Conservation (phyloP, 2,888 invertebrate species). For the Sussaba pulchella region DNA sequence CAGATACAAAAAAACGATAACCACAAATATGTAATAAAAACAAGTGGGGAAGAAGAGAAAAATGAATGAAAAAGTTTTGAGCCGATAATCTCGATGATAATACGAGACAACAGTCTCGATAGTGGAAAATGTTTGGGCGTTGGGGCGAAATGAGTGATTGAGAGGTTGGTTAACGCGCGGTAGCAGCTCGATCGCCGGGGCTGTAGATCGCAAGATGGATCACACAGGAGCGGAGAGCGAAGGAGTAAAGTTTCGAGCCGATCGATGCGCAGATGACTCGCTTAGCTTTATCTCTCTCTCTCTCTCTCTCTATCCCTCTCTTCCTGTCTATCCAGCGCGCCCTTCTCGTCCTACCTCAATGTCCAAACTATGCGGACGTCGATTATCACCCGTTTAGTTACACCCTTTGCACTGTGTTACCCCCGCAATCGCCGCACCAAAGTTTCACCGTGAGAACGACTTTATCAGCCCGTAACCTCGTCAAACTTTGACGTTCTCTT, state of each 20-base stretch:
- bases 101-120: neutral
- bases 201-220: conserved; percentile 54
- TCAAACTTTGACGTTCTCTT: neutral
- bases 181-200: conserved; percentile 29
- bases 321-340: no score
- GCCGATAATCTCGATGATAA: neutral
- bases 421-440: neutral
- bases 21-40: no score
- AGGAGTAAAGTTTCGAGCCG: conserved; percentile 42
- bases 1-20: no score
- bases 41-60: no score
- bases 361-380: conserved; percentile 47
- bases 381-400: neutral
- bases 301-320: neutral
- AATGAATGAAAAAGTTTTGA: neutral
- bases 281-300: conserved; percentile 27
- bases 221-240: conserved; percentile 2
- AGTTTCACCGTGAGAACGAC: neutral
- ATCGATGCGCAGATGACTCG: conserved; percentile 34
- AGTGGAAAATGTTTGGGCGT: neutral
- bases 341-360: conserved; percentile 32
- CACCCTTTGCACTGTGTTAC: neutral
- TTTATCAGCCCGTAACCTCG: neutral
- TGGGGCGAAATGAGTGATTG: neutral
- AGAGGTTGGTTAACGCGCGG: conserved; percentile 1